Evolutionary conservation across 2,888 invertebrate species (phyloP).

Genomic region (Noctua janthe): DNA sequence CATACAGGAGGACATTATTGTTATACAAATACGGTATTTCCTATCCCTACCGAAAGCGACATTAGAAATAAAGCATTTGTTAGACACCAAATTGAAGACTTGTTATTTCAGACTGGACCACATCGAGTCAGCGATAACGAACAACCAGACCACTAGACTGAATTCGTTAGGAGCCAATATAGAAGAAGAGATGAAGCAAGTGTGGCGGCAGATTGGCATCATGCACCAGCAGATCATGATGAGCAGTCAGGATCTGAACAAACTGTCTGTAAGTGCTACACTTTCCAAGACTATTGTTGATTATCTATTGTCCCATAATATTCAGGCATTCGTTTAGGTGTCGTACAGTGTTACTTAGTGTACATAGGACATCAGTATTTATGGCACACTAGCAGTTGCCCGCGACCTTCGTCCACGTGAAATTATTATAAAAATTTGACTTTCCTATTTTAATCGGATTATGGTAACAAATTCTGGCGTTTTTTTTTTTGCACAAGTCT

Average conservation of each 20-base stretch:
- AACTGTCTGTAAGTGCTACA: slow-evolving; percentile 88
- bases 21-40: background rate
- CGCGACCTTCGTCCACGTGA: too few relatives aligned
- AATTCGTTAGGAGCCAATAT: slow-evolving; percentile 94
- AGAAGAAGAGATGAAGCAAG: slow-evolving; percentile 95
- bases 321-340: background rate
- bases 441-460: too few relatives aligned
- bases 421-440: too few relatives aligned
- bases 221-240: slow-evolving; percentile 96
- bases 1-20: background rate
- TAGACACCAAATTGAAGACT: background rate
- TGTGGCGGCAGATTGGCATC: slow-evolving; percentile 97
- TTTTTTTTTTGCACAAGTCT: too few relatives aligned
- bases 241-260: slow-evolving; percentile 93
- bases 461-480: too few relatives aligned
- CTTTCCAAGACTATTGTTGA: background rate
- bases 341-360: background rate
- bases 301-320: background rate
- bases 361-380: background rate
- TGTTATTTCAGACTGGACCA: slow-evolving; percentile 90
- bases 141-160: slow-evolving; percentile 93
- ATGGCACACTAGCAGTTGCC: background rate
- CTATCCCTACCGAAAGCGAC: background rate
- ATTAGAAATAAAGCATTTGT: background rate
- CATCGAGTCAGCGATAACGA: slow-evolving; percentile 92